Evolutionary conservation across 2,113 vertebrate genomes (phyloP), one percentile per base, ranked within the genome.

Genomic region (Siniperca chuatsi): DNA sequence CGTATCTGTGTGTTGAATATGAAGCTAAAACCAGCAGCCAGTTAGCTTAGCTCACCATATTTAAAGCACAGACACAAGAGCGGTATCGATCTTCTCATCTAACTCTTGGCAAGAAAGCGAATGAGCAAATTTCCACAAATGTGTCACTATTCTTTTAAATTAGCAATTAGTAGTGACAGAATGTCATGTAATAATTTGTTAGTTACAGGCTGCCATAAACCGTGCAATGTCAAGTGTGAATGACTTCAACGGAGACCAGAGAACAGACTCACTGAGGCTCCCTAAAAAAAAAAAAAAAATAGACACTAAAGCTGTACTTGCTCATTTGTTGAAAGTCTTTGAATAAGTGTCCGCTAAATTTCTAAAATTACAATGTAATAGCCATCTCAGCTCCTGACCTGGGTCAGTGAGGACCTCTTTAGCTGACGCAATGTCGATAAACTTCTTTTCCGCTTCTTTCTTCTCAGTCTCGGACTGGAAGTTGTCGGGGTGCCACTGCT

Each of bases 361-460:
- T 8, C 37, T 48, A 21, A 61, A 75, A 69, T 23, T 21, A 42
- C 4, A 40, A 21, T 0, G 1, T 18, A 8, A 37, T 1, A 20
- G 20, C 35, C 18, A 33, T 4, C 16, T 29, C 3, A 33, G n/a
- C 60, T 82, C 50, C 93, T 84, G 64, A 97, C 97, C 96, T 92
- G 96, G 95, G 87, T 97, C 95, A 12, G 92, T 97, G 61, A 97
- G 95, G 81, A 97, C 97, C 64, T 97, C 97, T 86, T 97, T 97
- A 23, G 97, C 96, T 0, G 96, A 96, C 0, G 96, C 96, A 0
- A 97, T 96, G 78, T 97, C 97, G 0, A 97, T 97, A 65, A 97
- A 97, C 73, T 76, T 97, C 92, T 96, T 97, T 69, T 97, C 96
- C 0, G 96, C 96, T 46, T 96, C 95, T 75, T 96, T 97, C 79